Percentiles rank a stretch among this genome's conserved stretches.
These are phyloP conservation scores for Alauda arvensis DNA, from an alignment of 2,797 vertebrate species.

Conservation along the genomic window DNA sequence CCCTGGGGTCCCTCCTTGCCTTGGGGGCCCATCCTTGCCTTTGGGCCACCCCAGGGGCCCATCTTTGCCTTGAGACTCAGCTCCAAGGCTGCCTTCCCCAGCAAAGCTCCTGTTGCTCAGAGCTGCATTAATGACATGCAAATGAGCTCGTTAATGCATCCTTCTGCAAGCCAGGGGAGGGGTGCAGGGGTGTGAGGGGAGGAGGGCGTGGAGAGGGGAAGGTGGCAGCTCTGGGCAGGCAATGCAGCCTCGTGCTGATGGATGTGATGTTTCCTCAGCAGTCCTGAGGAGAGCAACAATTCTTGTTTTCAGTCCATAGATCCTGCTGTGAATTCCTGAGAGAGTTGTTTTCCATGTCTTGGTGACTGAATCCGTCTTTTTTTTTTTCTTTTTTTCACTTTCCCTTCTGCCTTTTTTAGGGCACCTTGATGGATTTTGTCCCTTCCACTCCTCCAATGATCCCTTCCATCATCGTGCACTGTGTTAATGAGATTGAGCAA, in stretches of 20 bases:
- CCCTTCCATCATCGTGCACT: constrained; percentile 90
- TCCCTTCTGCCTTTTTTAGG: constrained; percentile 70
- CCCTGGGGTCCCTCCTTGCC: too few species aligned
- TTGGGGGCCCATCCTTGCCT: too few species aligned
- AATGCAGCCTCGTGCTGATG: background rate
- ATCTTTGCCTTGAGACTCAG: background rate
- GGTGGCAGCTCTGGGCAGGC: background rate
- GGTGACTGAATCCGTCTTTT: background rate
- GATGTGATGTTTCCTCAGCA: background rate
- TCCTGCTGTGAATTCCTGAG: background rate
- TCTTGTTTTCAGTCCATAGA: background rate
- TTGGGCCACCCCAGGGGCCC: background rate
- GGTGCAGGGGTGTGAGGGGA: background rate
- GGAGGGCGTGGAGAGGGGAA: background rate
- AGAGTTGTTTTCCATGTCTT: background rate
- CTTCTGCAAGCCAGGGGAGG: background rate
- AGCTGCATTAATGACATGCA: background rate
- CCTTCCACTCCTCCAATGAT: constrained; percentile 90
- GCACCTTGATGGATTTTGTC: constrained; percentile 87
- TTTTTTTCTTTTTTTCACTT: background rate
- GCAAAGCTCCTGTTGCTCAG: background rate
- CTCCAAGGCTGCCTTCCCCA: background rate
- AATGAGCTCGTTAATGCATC: background rate
- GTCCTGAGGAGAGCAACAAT: background rate
- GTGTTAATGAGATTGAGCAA: constrained; percentile 93